phyloP scores from a whole-genome alignment of 2,888 invertebrate genomes.

The Spilosoma lubricipeda region DNA sequence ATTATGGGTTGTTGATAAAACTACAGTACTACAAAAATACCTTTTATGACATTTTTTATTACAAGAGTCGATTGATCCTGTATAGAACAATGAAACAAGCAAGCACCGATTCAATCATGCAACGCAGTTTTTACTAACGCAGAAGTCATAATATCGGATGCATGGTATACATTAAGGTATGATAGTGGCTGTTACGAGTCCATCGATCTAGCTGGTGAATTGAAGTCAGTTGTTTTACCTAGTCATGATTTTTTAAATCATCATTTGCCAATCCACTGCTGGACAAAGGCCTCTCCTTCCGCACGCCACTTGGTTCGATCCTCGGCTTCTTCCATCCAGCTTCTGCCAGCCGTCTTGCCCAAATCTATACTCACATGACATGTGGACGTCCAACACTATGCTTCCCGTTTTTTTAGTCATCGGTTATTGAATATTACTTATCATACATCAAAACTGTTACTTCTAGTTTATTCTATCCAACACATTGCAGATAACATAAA shows the following conservation, averaged over 20 bases:
- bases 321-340: no score
- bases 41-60: no score
- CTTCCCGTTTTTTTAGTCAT: background rate
- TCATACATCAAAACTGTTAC: background rate
- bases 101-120: background rate
- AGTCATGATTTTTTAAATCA: background rate
- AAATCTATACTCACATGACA: no score
- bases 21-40: no score
- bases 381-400: background rate
- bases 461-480: background rate
- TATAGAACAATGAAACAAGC: background rate
- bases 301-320: no score
- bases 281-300: no score
- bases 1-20: no score
- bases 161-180: background rate
- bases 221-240: background rate
- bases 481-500: background rate
- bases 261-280: no score
- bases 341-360: no score
- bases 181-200: background rate
- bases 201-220: background rate
- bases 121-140: background rate
- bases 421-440: background rate
- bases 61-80: background rate
- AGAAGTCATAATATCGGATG: background rate